Percentiles rank a stretch among this genome's conserved stretches.
Conservation (phyloP, 1,140 invertebrate genomes). For the Drosophila albomicans region DNA sequence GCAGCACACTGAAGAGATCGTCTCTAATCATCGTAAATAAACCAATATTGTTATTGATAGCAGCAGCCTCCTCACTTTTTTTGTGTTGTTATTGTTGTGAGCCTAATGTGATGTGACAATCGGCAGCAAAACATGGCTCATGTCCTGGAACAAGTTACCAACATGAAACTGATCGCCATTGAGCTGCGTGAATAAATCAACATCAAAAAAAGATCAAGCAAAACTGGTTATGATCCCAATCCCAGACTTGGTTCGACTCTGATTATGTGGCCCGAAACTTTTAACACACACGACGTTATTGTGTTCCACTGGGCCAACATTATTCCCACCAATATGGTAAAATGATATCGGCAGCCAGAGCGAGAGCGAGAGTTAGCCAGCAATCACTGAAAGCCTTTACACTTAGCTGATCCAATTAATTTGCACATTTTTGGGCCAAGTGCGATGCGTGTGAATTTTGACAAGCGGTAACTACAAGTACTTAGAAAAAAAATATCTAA, state of each 20-base stretch:
- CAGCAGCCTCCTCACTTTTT: slow-evolving; percentile 30
- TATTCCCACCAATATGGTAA: slow-evolving; percentile 77
- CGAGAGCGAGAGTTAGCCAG: slow-evolving; percentile 3
- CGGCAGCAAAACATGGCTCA: slow-evolving; percentile 72
- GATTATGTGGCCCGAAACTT: slow-evolving; percentile 56
- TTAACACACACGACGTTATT: slow-evolving; percentile 74
- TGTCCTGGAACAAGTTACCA: slow-evolving; percentile 66
- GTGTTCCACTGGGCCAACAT: slow-evolving; percentile 52
- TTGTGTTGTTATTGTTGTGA: slow-evolving; percentile 19
- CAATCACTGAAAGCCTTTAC: slow-evolving; percentile 76
- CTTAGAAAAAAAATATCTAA: neutral
- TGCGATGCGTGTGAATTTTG: slow-evolving; percentile 54
- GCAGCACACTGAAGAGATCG: slow-evolving; percentile 27
- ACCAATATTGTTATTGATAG: slow-evolving; percentile 50
- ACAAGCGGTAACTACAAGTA: neutral
- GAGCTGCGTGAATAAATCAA: neutral
- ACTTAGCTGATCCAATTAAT: slow-evolving; percentile 71
- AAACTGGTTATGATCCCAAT: slow-evolving; percentile 23
- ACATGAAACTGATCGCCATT: slow-evolving; percentile 61
- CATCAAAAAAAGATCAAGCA: neutral
- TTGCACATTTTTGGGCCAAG: slow-evolving; percentile 27
- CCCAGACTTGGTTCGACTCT: slow-evolving; percentile 54
- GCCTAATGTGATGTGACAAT: slow-evolving; percentile 73
- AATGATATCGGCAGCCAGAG: slow-evolving; percentile 49
- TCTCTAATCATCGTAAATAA: slow-evolving; percentile 43